Evolutionary conservation across 2,888 invertebrate genomes (phyloP).

Genomic region (Chaitophorus viminalis): DNA sequence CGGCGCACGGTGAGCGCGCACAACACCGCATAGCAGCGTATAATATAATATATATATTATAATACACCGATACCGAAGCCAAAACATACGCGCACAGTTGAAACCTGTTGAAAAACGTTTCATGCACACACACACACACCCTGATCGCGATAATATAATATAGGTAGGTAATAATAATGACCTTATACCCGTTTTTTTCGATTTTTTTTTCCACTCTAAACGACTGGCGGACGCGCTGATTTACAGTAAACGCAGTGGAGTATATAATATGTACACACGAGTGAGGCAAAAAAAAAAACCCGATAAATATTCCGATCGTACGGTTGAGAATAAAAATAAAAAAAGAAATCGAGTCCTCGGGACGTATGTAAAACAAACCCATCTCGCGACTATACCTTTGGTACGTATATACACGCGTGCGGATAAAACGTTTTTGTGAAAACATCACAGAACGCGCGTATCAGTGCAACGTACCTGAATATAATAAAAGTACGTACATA

Average conservation of each 20-base stretch:
- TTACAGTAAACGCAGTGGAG: constrained; percentile 27
- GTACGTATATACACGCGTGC: too few species aligned
- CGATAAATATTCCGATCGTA: constrained; percentile 5
- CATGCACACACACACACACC: background rate
- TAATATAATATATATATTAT: too few species aligned
- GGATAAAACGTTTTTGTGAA: background rate
- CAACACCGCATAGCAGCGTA: background rate
- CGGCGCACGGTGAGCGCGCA: too few species aligned
- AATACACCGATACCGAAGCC: too few species aligned
- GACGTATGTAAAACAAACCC: constrained; percentile 27
- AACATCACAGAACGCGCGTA: background rate
- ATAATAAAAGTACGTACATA: too few species aligned
- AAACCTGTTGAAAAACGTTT: constrained; percentile 56
- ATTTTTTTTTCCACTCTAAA: background rate
- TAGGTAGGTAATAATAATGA: too few species aligned
- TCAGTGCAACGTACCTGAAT: too few species aligned
- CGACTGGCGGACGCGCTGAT: background rate
- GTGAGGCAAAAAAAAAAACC: constrained; percentile 2
- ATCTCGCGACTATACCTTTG: too few species aligned
- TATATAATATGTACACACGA: background rate
- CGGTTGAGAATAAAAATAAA: background rate
- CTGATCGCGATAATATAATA: background rate
- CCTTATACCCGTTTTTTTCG: constrained; percentile 25
- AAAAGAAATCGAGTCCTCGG: constrained; percentile 33
- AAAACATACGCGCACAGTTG: background rate